Evolutionary conservation across 2,797 vertebrate genomes (phyloP), one percentile per base, ranked within the genome.

Genomic region (Holocentrus rufus): DNA sequence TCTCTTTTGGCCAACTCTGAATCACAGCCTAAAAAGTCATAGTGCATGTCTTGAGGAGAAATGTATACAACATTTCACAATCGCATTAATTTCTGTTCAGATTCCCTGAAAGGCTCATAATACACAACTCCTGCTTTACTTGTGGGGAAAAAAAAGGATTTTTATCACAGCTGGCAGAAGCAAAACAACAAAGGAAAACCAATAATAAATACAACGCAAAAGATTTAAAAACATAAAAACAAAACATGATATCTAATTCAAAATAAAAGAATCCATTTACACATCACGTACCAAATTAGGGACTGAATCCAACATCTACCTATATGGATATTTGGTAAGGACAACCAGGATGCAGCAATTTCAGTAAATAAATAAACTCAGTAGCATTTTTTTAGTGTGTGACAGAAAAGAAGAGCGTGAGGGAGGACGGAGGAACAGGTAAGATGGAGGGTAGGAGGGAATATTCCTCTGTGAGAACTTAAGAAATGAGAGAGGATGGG

Each of bases 61-160:
- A 71, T 73, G 69, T 73, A 39, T 75, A 78, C 79, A 81, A 78
- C 79, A 81, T 76, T 83, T 89, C 82, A 86, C 80, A 85, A 77
- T 79, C 72, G 76, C 61, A 77, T 69, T 58, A 11, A 66, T 60
- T 72, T 81, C 36, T 31, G 1, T 59, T 82, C 36, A 66, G 55
- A 72, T 78, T 80, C 84, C 60, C 56, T 69, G 27, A 83, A 86
- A 87, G 78, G 78, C 69, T 87, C 47, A 59, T 31, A 61, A 61
- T 7, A 66, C 20, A 27, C 59, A 59, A 47, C 57, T 58, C 47
- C 34, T 22, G 39, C 58, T 55, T 22, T 54, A 46, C 54, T 47
- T 47, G 25, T 23, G 20, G 14, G 25, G 47, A 60, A 72, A 71
- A 77, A 0, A 23, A 20, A 34, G 14, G 22, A 23, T 14, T 72